Percentiles rank a stretch among this genome's conserved stretches.
Evolutionary conservation across 2,797 vertebrate genomes (phyloP).

Genomic region (Onychomys torridus): DNA sequence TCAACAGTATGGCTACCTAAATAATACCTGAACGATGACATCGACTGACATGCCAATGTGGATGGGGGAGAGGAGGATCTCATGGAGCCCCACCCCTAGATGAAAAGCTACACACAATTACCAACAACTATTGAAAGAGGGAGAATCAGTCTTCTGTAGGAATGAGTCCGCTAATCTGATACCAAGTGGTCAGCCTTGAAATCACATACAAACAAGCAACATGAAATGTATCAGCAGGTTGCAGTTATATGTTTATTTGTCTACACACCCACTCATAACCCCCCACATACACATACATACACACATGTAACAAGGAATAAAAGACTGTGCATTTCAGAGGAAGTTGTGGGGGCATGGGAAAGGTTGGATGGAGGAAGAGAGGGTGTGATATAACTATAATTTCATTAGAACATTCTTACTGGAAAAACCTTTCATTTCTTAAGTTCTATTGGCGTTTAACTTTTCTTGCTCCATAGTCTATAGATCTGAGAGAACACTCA

Average conservation of each 20-base stretch:
- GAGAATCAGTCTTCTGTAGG: not conserved
- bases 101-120: not conserved
- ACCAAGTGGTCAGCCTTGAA: not conserved
- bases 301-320: not conserved
- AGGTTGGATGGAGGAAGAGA: not conserved
- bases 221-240: not conserved
- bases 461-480: not conserved
- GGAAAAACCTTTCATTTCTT: conserved; percentile 41
- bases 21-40: not conserved
- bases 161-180: not conserved
- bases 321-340: not conserved
- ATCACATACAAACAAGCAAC: not conserved
- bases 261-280: not conserved
- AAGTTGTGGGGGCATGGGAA: not conserved
- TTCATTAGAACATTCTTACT: not conserved
- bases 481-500: conserved; percentile 46
- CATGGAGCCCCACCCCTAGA: too few species aligned
- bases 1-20: not conserved
- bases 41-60: not conserved
- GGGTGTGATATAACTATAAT: not conserved
- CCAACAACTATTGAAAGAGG: not conserved
- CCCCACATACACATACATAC: not conserved
- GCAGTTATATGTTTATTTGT: not conserved
- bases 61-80: not conserved
- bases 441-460: conserved; percentile 6